Evolutionary conservation across 2,888 invertebrate species (phyloP), one percentile per base, ranked within the genome.

Genomic region (Pseudococcus jackbeardsleyi): DNA sequence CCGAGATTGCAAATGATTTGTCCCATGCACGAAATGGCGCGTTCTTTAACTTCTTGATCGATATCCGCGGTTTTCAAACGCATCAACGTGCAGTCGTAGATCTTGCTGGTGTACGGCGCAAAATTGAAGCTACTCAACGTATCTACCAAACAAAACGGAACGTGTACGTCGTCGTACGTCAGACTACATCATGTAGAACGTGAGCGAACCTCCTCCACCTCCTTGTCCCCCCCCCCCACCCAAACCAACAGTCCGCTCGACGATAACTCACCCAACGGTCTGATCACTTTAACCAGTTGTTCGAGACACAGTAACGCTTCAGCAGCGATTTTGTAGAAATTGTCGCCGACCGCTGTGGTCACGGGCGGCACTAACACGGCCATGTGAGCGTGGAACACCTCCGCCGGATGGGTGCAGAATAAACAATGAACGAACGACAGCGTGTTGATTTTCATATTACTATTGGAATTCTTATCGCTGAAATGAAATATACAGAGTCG

Each of bases 31-130:
- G 98, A 96, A 89, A 99, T 99, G 12, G 99, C 98, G 39, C 98
- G 94, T 91, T 99, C 99, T 92, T 99, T 99, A 0, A 99, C 99
- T 92, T 99, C 99, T 92, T 99, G 99, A 93, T 99, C 99, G 91
- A 99, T 98, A 91, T 99, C 99, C 0, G 98, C 96, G 50, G 99
- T 97, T 90, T 95, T 95, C 64, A 99, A 93, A 89, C 98, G 94
- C 89, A 95, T 94, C 90, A 98, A 92, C 0, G 98, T 97, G 90
- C 96, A 96, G 89, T 94, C 93, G 92, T 98, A 99, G 91, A 96
- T 95, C 89, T 95, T 94, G 17, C 93, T 93, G 33, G 97, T 95
- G 91, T 96, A 96, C n/a, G 95, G 94, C 4, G 94, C 93, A 90
- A 97, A 95, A 91, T 97, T 95, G 90, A 96, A 94, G 68, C 93